Percentiles rank a stretch among this genome's conserved stretches.
Evolutionary conservation across 53 echinoderm and acorn worm genomes (phyloP).

Genomic region (Actinopyga echinites): DNA sequence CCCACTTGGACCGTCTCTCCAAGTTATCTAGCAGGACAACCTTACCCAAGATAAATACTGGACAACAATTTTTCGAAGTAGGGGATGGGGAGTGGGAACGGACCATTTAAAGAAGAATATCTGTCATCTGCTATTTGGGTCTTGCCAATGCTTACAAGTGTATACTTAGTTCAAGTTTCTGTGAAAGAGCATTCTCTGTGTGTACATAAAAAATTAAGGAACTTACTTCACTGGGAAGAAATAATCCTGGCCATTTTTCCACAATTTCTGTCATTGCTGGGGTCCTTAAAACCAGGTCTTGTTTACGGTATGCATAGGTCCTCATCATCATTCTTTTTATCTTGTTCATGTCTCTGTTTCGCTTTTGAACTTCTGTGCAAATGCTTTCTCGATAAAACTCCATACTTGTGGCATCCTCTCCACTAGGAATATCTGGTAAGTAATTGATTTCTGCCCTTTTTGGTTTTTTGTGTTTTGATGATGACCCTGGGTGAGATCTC

Average conservation of each 20-base stretch:
- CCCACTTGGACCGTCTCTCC: too few species aligned
- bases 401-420: constrained; percentile 18
- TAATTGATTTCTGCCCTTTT: constrained; percentile 26
- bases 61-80: too few species aligned
- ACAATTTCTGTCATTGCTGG: constrained; percentile 4
- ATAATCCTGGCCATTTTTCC: constrained; percentile 27
- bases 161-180: too few species aligned
- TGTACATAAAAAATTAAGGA: too few species aligned
- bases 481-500: not conserved
- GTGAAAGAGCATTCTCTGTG: too few species aligned
- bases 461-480: constrained; percentile 14
- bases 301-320: constrained; percentile 15
- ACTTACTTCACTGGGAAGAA: constrained; percentile 13
- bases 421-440: constrained; percentile 5
- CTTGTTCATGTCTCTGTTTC: not conserved
- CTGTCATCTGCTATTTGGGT: too few species aligned
- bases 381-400: not conserved
- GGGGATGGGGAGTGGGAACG: too few species aligned
- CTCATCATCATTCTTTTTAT: not conserved
- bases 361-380: not conserved
- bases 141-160: too few species aligned
- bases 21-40: too few species aligned
- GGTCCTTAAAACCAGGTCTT: not conserved
- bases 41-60: too few species aligned
- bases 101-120: too few species aligned